These are phyloP conservation scores for Stylophora pistillata DNA, from an alignment of 64 coral and sea anemone species.

Conservation along the genomic window DNA sequence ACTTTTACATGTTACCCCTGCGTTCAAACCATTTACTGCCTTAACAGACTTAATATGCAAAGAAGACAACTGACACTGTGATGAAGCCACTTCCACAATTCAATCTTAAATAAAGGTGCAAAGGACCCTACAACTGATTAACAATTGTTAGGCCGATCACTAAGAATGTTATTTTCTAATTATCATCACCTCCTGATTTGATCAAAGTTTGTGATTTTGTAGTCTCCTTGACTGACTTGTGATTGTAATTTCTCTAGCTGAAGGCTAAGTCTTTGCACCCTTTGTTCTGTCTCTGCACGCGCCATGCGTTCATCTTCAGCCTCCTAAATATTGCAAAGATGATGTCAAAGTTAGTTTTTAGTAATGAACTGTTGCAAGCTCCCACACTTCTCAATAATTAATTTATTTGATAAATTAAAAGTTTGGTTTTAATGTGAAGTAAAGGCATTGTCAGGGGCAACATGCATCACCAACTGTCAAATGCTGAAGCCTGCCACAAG, in stretches of 20 bases:
- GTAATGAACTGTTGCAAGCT: no score
- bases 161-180: not conserved
- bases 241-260: constrained; percentile 87
- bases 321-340: constrained; percentile 52
- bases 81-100: not conserved
- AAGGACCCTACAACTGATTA: no score
- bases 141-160: no score
- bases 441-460: no score
- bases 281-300: constrained; percentile 83
- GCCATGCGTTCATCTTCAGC: constrained; percentile 79
- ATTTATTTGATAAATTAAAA: no score
- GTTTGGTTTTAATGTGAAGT: no score
- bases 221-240: constrained; percentile 74
- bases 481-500: no score
- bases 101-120: not conserved
- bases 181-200: constrained; percentile 71
- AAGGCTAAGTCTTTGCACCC: constrained; percentile 71
- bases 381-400: no score
- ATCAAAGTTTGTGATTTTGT: constrained; percentile 93
- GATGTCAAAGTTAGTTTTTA: not conserved
- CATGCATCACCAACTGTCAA: no score
- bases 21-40: no score
- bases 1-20: no score
- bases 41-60: not conserved
- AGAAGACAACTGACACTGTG: not conserved